Evolutionary conservation across 2,888 invertebrate species (phyloP).

Genomic region (Xanthorhoe spadicearia): DNA sequence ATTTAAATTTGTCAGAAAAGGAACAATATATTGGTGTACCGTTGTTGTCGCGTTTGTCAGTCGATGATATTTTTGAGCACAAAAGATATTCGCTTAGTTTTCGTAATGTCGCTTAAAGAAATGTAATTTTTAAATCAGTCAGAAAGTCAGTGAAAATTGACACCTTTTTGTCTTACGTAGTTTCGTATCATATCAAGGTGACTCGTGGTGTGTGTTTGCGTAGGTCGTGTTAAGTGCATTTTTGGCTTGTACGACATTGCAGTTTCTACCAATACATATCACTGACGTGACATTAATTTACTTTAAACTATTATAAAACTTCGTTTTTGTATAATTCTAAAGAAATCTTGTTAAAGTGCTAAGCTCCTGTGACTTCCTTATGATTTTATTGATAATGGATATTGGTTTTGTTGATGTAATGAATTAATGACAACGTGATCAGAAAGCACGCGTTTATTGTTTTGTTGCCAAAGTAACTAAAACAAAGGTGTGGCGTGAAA

Average conservation of each 20-base stretch:
- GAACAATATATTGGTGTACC: constrained; percentile 39
- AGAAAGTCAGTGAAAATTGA: constrained; percentile 21
- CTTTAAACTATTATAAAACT: not conserved
- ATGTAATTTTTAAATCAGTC: constrained; percentile 8
- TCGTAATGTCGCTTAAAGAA: constrained; percentile 19
- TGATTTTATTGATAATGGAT: not conserved
- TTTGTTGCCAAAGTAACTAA: constrained; percentile 41
- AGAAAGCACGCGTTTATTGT: constrained; percentile 40
- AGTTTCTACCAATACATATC: constrained; percentile 17
- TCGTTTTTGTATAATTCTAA: not conserved
- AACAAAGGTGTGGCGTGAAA: constrained; percentile 65
- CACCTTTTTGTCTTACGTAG: constrained; percentile 21
- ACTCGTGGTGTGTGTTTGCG: constrained; percentile 19
- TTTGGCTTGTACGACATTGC: constrained; percentile 17
- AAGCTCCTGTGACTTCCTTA: not conserved
- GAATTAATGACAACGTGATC: constrained; percentile 14
- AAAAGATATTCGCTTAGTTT: constrained; percentile 24
- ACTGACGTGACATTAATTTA: no score
- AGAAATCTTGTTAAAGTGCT: not conserved
- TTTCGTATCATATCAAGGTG: constrained; percentile 22
- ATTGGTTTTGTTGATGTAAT: no score
- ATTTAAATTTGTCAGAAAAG: constrained; percentile 42
- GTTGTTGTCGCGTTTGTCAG: constrained; percentile 37
- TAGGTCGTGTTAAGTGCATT: constrained; percentile 25
- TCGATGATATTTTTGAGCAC: constrained; percentile 32